Conservation (phyloP, 2,113 vertebrate genomes). For the Archocentrus centrarchus region DNA sequence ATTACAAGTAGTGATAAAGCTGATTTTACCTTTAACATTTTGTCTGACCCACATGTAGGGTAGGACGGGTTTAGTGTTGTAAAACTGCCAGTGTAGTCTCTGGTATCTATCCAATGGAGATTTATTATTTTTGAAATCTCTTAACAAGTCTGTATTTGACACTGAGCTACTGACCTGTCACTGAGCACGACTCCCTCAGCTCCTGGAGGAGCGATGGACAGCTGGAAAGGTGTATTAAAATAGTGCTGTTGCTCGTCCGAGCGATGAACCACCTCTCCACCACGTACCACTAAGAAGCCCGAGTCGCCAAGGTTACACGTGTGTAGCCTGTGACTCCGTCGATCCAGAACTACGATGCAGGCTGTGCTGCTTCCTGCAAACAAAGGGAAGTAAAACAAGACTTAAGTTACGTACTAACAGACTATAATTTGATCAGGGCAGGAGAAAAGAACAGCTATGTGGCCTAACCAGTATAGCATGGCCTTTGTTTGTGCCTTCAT, state of each 20-base stretch:
- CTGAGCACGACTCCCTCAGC: conserved; percentile 91
- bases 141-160: not conserved
- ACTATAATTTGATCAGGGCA: not conserved
- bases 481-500: not conserved
- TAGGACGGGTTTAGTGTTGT: not conserved
- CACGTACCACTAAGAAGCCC: conserved; percentile 95
- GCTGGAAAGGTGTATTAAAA: conserved; percentile 95
- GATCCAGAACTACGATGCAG: conserved; percentile 92
- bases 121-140: not conserved
- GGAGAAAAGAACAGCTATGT: not conserved
- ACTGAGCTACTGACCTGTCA: conserved; percentile 77
- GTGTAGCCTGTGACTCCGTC: conserved; percentile 92
- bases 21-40: not conserved
- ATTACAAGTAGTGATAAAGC: not conserved
- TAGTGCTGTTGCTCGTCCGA: conserved; percentile 97
- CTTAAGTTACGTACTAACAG: not conserved
- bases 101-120: not conserved
- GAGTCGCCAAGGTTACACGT: conserved; percentile 98
- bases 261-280: conserved; percentile 95
- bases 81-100: not conserved
- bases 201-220: conserved; percentile 95
- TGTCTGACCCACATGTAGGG: not conserved
- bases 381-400: not conserved
- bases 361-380: conserved; percentile 94
- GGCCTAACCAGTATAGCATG: not conserved